A percentile compares a stretch with the other conserved stretches of the same genome.
Conservation (phyloP, 2,113 vertebrate species). For the Hyla sarda region DNA sequence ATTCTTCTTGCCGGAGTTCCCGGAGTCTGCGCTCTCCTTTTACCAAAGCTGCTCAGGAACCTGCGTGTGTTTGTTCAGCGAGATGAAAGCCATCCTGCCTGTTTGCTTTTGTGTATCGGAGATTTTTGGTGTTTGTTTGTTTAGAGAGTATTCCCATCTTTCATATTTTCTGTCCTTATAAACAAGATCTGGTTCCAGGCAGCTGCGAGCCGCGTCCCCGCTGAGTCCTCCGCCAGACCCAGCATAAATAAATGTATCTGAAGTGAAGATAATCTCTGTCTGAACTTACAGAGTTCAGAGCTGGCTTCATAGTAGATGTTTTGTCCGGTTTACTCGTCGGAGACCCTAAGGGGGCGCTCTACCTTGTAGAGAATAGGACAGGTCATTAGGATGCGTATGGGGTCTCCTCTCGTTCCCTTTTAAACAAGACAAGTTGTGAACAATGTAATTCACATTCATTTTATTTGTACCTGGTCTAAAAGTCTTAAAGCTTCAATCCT, state of each 20-base stretch:
- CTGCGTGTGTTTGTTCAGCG: constrained; percentile 69
- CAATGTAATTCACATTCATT: no score
- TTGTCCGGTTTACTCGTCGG: no score
- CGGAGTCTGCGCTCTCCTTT: constrained; percentile 13
- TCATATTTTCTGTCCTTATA: constrained; percentile 72
- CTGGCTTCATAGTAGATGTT: no score
- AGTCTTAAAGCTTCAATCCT: no score
- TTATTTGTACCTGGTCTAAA: no score
- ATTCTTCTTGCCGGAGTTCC: background rate
- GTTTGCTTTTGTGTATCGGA: constrained; percentile 69
- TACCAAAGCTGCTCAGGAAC: constrained; percentile 61
- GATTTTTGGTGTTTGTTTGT: constrained; percentile 71
- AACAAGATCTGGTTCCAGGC: constrained; percentile 70
- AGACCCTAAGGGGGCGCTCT: background rate
- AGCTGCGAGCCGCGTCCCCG: constrained; percentile 69
- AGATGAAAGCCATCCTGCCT: constrained; percentile 70
- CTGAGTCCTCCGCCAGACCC: constrained; percentile 68
- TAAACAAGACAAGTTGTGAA: no score
- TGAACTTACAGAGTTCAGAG: constrained; percentile 65
- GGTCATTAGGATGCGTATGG: no score
- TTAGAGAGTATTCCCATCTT: constrained; percentile 73
- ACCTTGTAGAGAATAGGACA: no score
- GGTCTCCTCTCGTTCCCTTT: no score
- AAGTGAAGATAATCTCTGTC: constrained; percentile 63
- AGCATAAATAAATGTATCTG: constrained; percentile 65